Evolutionary conservation across 2,797 vertebrate genomes (phyloP), one percentile per base, ranked within the genome.

Genomic region (Paratrypauchen microcephalus): DNA sequence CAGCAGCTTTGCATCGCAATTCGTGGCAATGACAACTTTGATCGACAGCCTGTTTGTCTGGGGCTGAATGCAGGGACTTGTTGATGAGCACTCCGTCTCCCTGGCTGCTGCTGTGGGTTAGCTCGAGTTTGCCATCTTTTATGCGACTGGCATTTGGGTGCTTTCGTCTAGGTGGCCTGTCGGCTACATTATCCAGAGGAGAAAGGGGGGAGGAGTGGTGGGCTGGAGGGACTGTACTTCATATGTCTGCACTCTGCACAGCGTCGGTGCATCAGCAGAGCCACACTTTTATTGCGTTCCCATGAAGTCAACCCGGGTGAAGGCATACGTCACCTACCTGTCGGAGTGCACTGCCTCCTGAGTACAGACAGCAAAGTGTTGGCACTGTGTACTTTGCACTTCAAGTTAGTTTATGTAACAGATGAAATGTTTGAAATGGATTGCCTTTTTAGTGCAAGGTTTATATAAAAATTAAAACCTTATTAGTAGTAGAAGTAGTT

Each of bases 1-100:
- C 72, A 74, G 87, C 81, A 77, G 78, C 76, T 30, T 76, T 85
- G 87, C 83, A 83, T 88, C 81, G 86, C 81, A 81, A 83, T 89
- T 85, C 81, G 71, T 73, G 68, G 76, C 75, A 64, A 83, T 87
- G 86, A 80, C 83, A 87, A 89, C 83, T 91, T 88, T 83, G 86
- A 87, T 89, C 73, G 80, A 84, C 83, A 83, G 78, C 76, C 77
- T 65, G 61, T 81, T 81, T 89, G 71, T 88, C 75, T 77, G 68
- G 41, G 71, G 64, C 75, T 73, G 71, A 75, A 69, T 39, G 62
- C 63, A 30, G 63, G 67, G 78, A 87, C 87, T 89, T 88, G 88
- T 84, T 86, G 86, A 84, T 83, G 67, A 76, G 68, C 73, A 63
- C 2, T 72, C 28, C 19, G 9, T 59, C 55, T 57, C 59, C 62